These are phyloP conservation scores for Anas bernieri DNA, from an alignment of 2,797 vertebrate species.

Conservation along the genomic window DNA sequence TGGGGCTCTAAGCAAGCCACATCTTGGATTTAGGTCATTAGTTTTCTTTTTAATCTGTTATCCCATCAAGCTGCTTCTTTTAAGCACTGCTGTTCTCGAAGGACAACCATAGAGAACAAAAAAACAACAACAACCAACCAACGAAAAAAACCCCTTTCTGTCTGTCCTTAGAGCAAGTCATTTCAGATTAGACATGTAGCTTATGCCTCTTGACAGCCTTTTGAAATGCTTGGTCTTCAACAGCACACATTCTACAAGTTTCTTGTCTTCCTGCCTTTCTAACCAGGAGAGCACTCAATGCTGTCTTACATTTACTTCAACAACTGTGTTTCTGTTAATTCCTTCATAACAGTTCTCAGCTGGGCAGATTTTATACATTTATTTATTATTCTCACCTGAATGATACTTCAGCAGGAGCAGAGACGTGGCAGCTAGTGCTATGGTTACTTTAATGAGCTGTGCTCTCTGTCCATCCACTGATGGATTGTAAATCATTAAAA, in stretches of 20 bases:
- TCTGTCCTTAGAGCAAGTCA: slow-evolving; percentile 10
- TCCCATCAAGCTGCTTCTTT: slow-evolving; percentile 32
- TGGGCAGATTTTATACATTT: not conserved
- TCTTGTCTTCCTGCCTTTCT: not conserved
- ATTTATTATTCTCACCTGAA: not conserved
- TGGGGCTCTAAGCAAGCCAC: slow-evolving; percentile 24
- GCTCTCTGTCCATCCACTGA: not conserved
- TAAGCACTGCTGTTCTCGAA: slow-evolving; percentile 6
- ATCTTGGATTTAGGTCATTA: slow-evolving; percentile 43
- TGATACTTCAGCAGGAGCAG: not conserved
- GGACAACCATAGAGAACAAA: not conserved
- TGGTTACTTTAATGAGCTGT: slow-evolving; percentile 14
- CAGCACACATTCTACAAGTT: not conserved
- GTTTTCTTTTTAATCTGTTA: slow-evolving; percentile 49
- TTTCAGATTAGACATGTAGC: not conserved
- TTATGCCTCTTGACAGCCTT: not conserved
- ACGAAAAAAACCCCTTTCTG: not conserved
- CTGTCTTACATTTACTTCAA: not conserved
- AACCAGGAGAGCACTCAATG: not conserved
- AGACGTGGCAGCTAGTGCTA: not conserved
- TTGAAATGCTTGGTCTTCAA: not conserved
- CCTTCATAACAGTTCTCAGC: not conserved
- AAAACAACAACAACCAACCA: no score
- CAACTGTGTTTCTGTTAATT: not conserved
- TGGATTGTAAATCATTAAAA: slow-evolving; percentile 43